These are phyloP conservation scores for Hypomecis punctinalis DNA, from an alignment of 2,888 invertebrate species.

Conservation along the genomic window DNA sequence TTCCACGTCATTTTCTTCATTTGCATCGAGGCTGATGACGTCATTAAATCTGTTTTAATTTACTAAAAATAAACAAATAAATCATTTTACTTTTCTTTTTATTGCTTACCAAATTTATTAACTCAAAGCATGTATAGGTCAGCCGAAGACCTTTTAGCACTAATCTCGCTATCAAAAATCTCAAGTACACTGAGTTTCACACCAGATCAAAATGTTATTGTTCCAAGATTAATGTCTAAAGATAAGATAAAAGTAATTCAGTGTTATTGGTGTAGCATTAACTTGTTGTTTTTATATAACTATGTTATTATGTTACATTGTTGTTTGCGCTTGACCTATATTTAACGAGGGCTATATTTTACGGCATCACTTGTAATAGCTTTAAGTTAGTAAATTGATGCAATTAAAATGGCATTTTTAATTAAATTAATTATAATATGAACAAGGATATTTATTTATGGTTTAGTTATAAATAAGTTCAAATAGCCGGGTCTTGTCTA, in stretches of 20 bases:
- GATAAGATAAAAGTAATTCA: conserved; percentile 36
- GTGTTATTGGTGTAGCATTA: conserved; percentile 28
- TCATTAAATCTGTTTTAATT: too few species aligned
- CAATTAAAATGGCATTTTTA: background rate
- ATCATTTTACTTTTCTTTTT: background rate
- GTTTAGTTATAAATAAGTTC: too few species aligned
- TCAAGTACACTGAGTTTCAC: conserved; percentile 28
- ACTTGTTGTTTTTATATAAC: conserved; percentile 28
- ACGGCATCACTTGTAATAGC: background rate
- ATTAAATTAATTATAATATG: background rate
- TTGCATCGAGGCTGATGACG: too few species aligned
- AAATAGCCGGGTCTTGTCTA: too few species aligned
- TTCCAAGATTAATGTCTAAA: conserved; percentile 35
- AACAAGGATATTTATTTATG: too few species aligned
- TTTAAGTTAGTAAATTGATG: background rate
- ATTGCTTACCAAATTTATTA: too few species aligned
- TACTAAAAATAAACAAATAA: background rate
- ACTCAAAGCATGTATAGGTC: conserved; percentile 14
- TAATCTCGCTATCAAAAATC: conserved; percentile 22
- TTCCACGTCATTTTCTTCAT: too few species aligned
- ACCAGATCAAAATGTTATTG: conserved; percentile 36
- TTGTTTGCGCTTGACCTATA: conserved; percentile 29
- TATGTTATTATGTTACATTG: conserved; percentile 30
- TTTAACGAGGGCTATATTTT: conserved; percentile 6
- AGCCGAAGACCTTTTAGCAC: conserved; percentile 22